Evolutionary conservation across 2,113 vertebrate genomes (phyloP).

Genomic region (Pholis gunnellus): DNA sequence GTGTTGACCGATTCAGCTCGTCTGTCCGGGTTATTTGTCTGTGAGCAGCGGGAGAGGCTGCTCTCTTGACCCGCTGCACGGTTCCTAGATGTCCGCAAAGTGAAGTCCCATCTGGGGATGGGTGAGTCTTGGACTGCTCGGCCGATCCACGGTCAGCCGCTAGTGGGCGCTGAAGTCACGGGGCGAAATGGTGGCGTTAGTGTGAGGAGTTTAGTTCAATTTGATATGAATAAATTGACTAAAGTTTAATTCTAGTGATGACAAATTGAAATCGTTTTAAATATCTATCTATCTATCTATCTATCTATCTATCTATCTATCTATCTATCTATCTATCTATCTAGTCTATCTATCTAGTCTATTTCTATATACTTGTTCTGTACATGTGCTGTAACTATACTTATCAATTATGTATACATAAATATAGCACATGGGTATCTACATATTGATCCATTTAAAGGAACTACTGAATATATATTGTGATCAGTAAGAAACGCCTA

Average conservation of each 20-base stretch:
- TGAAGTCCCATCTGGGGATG: slow-evolving; percentile 16
- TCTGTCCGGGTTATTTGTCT: too few relatives aligned
- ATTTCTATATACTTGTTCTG: too few relatives aligned
- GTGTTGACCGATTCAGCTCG: not conserved
- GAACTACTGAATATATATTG: not conserved
- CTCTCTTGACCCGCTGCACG: not conserved
- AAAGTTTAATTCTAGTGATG: not conserved
- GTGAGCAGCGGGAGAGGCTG: not conserved
- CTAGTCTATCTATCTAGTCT: not conserved
- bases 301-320: slow-evolving; percentile 1
- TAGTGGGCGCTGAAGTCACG: slow-evolving; percentile 22
- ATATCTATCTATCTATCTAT: not conserved
- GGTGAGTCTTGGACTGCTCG: not conserved
- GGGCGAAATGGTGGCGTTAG: not conserved
- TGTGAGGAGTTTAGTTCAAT: not conserved
- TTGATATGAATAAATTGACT: not conserved
- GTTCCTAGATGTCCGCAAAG: not conserved
- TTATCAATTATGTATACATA: not conserved
- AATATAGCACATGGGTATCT: not conserved
- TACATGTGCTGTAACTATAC: not conserved
- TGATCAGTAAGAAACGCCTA: not conserved
- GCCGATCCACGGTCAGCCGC: not conserved
- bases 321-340: not conserved
- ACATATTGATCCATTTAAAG: not conserved
- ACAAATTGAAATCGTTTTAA: not conserved